Base-by-base conservation (phyloP, 2,888 invertebrate genomes). In the Sesia bembeciformis region DNA sequence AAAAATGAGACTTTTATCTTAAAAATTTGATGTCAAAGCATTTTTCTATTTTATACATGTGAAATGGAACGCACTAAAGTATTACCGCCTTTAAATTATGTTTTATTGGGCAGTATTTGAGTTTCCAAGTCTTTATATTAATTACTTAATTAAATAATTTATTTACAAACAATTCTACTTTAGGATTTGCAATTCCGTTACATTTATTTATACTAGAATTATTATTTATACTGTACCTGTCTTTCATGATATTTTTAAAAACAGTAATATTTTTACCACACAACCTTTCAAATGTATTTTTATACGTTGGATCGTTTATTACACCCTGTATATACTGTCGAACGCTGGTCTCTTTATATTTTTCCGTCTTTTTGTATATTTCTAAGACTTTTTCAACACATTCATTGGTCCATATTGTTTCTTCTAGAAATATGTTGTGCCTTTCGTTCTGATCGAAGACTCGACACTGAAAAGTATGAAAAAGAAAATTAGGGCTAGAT, bases 391-490 rank as follows among this genome's bases (percentile, higher is more conserved):
- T 4, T 52, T 49, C 65, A 0, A 77, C 81, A 59, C 84, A 86
- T 0, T 71, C 68, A 53, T 61, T 63, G 0, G 79, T 77, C 78
- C 87, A 80, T 4, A 82, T 61, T 0, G 84, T 72, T 56, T 90
- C 91, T 76, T 93, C 93, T 50, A 90, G 76, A 65, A 85, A 91
- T 49, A 88, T 82, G 68, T 93, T 93, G 77, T 93, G 92, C 57
- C 88, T 80, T 66, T 93, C 93, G 58, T 92, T 92, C 65, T 91
- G 90, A 61, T 93, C 93, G 72, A 93, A 94, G 0, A 93, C 91
- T 65, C 92, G 81, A 52, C 87, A 90, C 89, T 91, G 81, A 51
- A 81, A 49, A 23, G 23, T 23, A 1, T 23, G 1, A 23, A 2
- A 23, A 23, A 2, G 23, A 23, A 23, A 23, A 23, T 23, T 23